These are phyloP conservation scores for Archips crataeganus DNA, from an alignment of 2,888 invertebrate genomes.

Conservation along the genomic window DNA sequence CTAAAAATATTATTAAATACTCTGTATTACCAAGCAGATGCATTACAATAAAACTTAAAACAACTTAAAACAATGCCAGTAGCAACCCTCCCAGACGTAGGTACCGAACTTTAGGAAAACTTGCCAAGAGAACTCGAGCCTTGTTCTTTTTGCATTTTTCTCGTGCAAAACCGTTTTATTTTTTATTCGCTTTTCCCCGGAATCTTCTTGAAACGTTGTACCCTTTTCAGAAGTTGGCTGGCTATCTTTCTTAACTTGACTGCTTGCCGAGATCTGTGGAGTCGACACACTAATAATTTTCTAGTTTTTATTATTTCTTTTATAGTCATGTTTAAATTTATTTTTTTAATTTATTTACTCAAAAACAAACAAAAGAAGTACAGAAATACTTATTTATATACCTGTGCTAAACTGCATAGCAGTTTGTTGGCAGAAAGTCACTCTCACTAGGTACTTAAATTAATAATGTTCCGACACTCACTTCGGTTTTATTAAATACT, in stretches of 20 bases:
- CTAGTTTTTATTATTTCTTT: too few relatives aligned
- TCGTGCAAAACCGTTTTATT: slow-evolving; percentile 64
- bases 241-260: slow-evolving; percentile 84
- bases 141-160: slow-evolving; percentile 82
- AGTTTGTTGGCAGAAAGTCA: too few relatives aligned
- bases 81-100: slow-evolving; percentile 68
- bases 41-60: slow-evolving; percentile 7
- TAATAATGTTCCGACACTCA: too few relatives aligned
- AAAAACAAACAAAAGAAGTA: too few relatives aligned
- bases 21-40: background rate
- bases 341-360: too few relatives aligned
- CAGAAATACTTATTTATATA: too few relatives aligned
- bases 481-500: too few relatives aligned
- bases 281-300: slow-evolving; percentile 47
- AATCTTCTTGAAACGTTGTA: slow-evolving; percentile 82
- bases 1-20: background rate
- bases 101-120: slow-evolving; percentile 74
- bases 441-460: too few relatives aligned
- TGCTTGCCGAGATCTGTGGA: slow-evolving; percentile 64
- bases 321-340: too few relatives aligned
- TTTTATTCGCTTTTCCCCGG: slow-evolving; percentile 63
- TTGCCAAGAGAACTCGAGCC: slow-evolving; percentile 73
- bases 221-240: slow-evolving; percentile 83
- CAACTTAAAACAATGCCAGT: slow-evolving; percentile 47
- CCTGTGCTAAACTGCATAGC: too few relatives aligned